phyloP scores from a whole-genome alignment of 2,797 vertebrate genomes.

The Champsocephalus gunnari region DNA sequence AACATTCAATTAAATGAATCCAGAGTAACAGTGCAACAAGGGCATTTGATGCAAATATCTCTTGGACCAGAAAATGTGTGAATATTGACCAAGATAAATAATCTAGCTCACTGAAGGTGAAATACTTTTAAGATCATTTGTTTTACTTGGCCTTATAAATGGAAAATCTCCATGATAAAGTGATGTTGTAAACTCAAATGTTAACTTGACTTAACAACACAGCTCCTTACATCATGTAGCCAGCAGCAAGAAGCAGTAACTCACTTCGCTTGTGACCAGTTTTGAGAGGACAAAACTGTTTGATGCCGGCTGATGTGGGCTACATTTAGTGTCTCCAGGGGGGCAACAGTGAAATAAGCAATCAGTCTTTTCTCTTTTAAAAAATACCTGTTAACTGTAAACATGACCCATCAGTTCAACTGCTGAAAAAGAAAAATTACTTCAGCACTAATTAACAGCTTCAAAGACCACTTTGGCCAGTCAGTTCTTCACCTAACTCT shows the following conservation, averaged over 20 bases:
- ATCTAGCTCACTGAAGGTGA: background rate
- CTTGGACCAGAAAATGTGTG: background rate
- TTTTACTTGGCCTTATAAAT: constrained; percentile 17
- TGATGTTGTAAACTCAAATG: background rate
- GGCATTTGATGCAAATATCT: background rate
- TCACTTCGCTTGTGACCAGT: background rate
- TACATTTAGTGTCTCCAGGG: background rate
- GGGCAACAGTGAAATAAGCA: too few species aligned
- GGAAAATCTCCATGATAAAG: background rate
- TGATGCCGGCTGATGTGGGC: background rate
- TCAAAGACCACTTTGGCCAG: background rate
- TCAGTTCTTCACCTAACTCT: background rate
- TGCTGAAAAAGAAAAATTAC: too few species aligned
- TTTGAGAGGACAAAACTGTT: background rate
- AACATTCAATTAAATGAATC: background rate
- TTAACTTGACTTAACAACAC: background rate
- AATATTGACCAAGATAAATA: background rate
- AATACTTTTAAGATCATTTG: background rate
- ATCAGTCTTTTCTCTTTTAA: too few species aligned
- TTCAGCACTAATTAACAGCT: too few species aligned
- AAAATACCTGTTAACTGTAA: too few species aligned
- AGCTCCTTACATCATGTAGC: too few species aligned
- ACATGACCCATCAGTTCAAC: too few species aligned
- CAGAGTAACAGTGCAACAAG: background rate
- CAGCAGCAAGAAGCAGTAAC: too few species aligned